A percentile compares a stretch with the other conserved stretches of the same genome.
phyloP scores from a whole-genome alignment of 1,140 invertebrate genomes.

The Armadillidium nasatum region DNA sequence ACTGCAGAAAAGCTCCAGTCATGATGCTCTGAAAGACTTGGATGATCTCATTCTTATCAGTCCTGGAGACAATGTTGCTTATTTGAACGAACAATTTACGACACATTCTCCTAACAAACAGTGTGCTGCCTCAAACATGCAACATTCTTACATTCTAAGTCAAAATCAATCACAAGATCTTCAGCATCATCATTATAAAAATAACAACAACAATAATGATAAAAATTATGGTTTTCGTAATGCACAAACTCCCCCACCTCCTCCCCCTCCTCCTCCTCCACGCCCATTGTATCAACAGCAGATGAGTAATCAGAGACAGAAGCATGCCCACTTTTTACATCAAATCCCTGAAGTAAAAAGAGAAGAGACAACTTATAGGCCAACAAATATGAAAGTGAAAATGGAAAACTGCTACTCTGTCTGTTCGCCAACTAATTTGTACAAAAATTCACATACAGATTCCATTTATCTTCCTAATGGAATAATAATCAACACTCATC shows the following conservation, averaged over 20 bases:
- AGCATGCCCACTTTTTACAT: background rate
- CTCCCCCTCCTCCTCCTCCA: too few species aligned
- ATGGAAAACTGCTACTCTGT: conserved; percentile 35
- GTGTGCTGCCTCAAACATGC: background rate
- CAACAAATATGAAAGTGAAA: conserved; percentile 30
- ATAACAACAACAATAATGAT: too few species aligned
- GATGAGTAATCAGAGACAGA: too few species aligned
- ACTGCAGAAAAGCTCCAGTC: conserved; percentile 27
- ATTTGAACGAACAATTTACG: background rate
- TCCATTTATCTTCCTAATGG: conserved; percentile 25
- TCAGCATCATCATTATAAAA: background rate
- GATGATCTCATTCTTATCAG: background rate
- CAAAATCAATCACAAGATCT: conserved; percentile 10
- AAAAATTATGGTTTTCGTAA: too few species aligned
- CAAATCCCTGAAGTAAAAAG: background rate
- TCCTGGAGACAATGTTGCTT: background rate
- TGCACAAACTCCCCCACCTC: too few species aligned
- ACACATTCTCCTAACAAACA: too few species aligned
- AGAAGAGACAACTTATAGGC: background rate
- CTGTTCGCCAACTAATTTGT: conserved; percentile 47
- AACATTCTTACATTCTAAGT: background rate
- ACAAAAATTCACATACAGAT: conserved; percentile 29
- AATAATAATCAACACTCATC: conserved; percentile 31
- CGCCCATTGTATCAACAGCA: too few species aligned
- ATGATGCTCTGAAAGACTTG: background rate